phyloP scores from a whole-genome alignment of 2,888 invertebrate species.

The Pandemis heparana region DNA sequence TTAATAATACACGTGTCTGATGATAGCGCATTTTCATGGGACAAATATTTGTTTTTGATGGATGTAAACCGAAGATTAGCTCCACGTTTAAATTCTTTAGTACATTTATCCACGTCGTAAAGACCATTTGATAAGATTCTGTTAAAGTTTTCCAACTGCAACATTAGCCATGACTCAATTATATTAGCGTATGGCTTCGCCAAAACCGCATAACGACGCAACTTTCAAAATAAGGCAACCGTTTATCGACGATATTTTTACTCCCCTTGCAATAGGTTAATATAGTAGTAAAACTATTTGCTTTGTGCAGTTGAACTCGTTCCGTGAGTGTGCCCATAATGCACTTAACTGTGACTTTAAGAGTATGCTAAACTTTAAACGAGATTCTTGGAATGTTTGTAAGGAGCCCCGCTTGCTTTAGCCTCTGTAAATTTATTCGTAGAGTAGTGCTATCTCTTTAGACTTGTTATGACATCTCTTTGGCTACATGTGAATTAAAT shows the following conservation, averaged over 20 bases:
- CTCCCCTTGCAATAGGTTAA: slow-evolving; percentile 43
- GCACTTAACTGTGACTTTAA: slow-evolving; percentile 61
- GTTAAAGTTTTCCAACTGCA: neutral
- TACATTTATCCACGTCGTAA: no score
- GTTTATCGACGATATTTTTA: slow-evolving; percentile 55
- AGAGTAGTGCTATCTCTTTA: slow-evolving; percentile 50
- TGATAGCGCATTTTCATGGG: neutral
- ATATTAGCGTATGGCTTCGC: neutral
- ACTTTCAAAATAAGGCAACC: slow-evolving; percentile 42
- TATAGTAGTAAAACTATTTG: slow-evolving; percentile 57
- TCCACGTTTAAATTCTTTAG: no score
- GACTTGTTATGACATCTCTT: slow-evolving; percentile 43
- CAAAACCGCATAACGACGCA: slow-evolving; percentile 23
- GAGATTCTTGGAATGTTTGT: slow-evolving; percentile 71
- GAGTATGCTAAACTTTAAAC: slow-evolving; percentile 71
- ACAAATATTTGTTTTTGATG: no score
- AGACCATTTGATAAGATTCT: neutral
- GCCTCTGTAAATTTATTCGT: slow-evolving; percentile 56
- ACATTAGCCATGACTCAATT: neutral
- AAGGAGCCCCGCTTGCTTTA: slow-evolving; percentile 61
- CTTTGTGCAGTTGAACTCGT: slow-evolving; percentile 54
- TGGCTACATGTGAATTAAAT: neutral
- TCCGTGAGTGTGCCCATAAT: slow-evolving; percentile 60
- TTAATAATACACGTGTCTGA: no score
- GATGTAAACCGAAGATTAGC: no score